These are phyloP conservation scores for Oophaga pumilio DNA, from an alignment of 2,113 vertebrate species.

Conservation along the genomic window DNA sequence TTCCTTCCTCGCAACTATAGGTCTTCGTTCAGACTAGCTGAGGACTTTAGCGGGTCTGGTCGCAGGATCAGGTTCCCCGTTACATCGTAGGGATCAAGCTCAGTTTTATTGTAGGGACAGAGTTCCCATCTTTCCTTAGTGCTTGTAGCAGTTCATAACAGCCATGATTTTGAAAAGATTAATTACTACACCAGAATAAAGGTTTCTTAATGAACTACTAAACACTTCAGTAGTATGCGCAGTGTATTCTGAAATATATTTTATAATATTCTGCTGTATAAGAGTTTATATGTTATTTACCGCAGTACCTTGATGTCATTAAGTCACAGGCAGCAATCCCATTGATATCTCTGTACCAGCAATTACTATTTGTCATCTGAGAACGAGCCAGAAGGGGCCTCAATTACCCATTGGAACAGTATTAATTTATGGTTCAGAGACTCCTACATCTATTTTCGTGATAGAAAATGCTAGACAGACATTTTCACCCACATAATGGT, in stretches of 20 bases:
- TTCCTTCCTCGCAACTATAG: no score
- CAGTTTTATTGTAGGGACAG: no score
- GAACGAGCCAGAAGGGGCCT: conserved; percentile 51
- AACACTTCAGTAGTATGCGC: background rate
- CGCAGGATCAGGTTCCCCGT: no score
- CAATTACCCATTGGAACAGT: conserved; percentile 40
- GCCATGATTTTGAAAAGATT: background rate
- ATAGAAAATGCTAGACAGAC: background rate
- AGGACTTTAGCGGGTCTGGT: no score
- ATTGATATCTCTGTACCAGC: conserved; percentile 47
- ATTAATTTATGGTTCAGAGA: conserved; percentile 45
- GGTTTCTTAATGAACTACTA: background rate
- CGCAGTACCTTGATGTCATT: conserved; percentile 40
- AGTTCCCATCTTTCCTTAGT: no score
- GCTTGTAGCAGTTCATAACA: no score
- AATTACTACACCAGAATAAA: background rate
- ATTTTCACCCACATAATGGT: background rate
- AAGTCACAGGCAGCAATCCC: conserved; percentile 32
- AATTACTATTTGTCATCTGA: conserved; percentile 55
- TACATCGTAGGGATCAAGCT: no score
- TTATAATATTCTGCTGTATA: background rate
- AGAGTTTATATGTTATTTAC: background rate
- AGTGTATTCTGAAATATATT: no score
- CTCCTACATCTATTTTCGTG: conserved; percentile 36
- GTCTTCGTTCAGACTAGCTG: no score